Percentiles rank a stretch among this genome's conserved stretches.
These are phyloP conservation scores for Bombus soroeensis DNA, from an alignment of 1,140 invertebrate genomes.

Conservation along the genomic window DNA sequence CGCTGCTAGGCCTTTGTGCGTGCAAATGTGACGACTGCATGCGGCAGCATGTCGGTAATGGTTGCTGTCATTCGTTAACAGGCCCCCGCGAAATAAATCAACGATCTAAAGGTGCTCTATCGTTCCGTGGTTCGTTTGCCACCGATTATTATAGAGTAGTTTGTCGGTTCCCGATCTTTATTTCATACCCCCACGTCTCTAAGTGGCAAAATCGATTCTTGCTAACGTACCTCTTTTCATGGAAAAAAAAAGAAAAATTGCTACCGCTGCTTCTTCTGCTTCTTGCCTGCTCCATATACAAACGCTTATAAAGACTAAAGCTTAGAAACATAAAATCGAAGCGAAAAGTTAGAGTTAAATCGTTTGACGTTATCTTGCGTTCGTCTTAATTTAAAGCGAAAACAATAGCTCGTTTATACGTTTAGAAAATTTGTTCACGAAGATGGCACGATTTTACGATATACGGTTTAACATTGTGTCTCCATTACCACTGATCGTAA, in stretches of 20 bases:
- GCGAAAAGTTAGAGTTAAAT: neutral
- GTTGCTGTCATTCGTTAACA: conserved; percentile 49
- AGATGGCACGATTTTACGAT: neutral
- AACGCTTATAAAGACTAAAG: neutral
- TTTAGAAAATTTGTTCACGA: neutral
- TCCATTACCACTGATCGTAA: conserved; percentile 10
- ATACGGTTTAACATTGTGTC: too few species aligned
- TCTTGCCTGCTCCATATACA: neutral
- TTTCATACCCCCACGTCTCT: neutral
- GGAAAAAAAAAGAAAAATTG: neutral
- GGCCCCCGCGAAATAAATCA: conserved; percentile 56
- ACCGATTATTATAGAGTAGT: neutral
- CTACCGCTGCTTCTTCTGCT: neutral
- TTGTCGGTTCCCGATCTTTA: neutral
- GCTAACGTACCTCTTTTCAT: neutral
- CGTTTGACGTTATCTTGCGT: neutral
- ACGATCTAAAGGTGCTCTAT: conserved; percentile 54
- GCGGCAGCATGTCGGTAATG: conserved; percentile 55
- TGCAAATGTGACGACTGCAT: conserved; percentile 57
- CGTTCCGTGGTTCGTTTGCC: conserved; percentile 49
- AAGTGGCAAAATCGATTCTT: neutral
- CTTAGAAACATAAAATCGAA: neutral
- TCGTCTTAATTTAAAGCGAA: neutral
- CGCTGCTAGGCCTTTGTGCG: conserved; percentile 56
- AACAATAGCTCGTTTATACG: too few species aligned